Evolutionary conservation across 2,888 invertebrate species (phyloP), one percentile per base, ranked within the genome.

Genomic region (Platypus cylindrus): DNA sequence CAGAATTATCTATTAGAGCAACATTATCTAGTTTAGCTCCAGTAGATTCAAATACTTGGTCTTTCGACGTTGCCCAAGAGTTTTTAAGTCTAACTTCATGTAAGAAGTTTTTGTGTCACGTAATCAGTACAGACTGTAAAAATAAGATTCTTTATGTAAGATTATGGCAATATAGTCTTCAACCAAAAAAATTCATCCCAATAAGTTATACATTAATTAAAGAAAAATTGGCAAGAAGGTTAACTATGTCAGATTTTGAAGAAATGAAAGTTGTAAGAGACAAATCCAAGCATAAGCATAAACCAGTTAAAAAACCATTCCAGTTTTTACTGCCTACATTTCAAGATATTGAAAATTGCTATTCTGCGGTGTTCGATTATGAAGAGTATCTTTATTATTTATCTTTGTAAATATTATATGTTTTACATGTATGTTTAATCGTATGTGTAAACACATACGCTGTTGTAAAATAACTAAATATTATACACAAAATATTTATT

Each of bases 1-100:
- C 41, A 18, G 30, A 31, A 13, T 41, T 38, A 30, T 32, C 41
- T 8, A 14, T 41, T 15, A 26, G 41, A 22, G 38, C 38, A 16
- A 29, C 26, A 3, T 18, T 41, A 8, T 17, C 38, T 34, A 38
- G 41, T 41, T 17, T 40, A 13, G 37, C 34, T 8, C 40, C 40
- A 20, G 4, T 32, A 11, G n/a, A 26, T n/a, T 12, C 23, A 15
- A 24, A 17, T 5, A 24, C 23, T 12, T 40, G 40, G 40, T 31
- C 37, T 5, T 3, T 29, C 12, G 23, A 26, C 7, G 23, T 22
- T 9, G 37, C 28, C 3, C 15, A 18, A 8, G 17, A 34, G n/a
- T 40, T 40, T 9, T 15, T 7, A 3, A 9, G 15, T 9, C 23
- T 40, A 18, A 34, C 29, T 3, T 4, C 11, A 16, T 25, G 31